Conservation (phyloP, 1,140 invertebrate genomes). For the Platyura marginata region DNA sequence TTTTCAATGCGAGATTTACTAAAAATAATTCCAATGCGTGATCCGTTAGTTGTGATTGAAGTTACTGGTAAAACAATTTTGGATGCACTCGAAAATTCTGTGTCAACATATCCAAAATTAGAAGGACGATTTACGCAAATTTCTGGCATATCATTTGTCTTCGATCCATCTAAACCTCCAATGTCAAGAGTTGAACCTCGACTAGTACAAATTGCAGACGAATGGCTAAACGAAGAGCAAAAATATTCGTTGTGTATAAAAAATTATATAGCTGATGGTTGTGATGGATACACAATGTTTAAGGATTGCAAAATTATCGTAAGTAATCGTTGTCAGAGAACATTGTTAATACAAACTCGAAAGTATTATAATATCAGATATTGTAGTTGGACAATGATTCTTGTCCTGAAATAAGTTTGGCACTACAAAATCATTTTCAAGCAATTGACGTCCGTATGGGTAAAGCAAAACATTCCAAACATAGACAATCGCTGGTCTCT, state of each 20-base stretch:
- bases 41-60: constrained; percentile 55
- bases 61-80: constrained; percentile 44
- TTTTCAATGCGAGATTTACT: constrained; percentile 71
- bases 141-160: constrained; percentile 63
- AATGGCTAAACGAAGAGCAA: constrained; percentile 54
- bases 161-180: constrained; percentile 53
- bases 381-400: constrained; percentile 58
- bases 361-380: too few relatives aligned
- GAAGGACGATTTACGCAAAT: constrained; percentile 71
- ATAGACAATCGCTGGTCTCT: constrained; percentile 65
- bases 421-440: constrained; percentile 75
- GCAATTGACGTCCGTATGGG: constrained; percentile 60
- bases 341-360: too few relatives aligned
- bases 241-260: constrained; percentile 65
- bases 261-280: constrained; percentile 54
- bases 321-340: too few relatives aligned
- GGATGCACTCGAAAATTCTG: constrained; percentile 59
- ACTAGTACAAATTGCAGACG: constrained; percentile 65
- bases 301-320: constrained; percentile 51
- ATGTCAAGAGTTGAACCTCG: constrained; percentile 48
- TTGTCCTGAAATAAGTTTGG: constrained; percentile 60
- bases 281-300: constrained; percentile 72
- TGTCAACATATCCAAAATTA: constrained; percentile 53
- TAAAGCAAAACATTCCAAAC: constrained; percentile 50
- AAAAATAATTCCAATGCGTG: constrained; percentile 65